Base-by-base conservation (phyloP, 2,797 vertebrate species). In the Poeciliopsis gracilis region DNA sequence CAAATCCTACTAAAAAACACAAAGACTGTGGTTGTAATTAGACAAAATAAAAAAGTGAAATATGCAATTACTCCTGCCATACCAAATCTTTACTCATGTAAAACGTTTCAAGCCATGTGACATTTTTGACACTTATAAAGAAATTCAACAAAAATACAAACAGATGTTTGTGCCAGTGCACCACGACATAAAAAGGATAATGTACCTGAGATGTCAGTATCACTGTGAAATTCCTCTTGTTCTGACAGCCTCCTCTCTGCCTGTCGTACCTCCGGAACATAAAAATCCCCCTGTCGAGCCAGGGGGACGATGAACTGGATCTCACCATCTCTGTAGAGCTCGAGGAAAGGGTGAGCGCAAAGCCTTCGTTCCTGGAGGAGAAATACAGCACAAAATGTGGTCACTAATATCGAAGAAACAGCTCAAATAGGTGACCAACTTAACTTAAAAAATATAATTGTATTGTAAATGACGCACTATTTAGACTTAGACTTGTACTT, bases 271-370 rank as follows among this genome's bases (percentile, higher is more conserved):
- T 99, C 97, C 3, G 97, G 98, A 80, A 99, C 96, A 0, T 98
- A 98, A 92, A 99, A 99, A 88, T 98, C 97, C 49, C 95, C 96
- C 91, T 98, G 98, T 5, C 96, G 96, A 28, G 97, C 96, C 77
- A 99, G 94, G 0, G 97, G 98, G 70, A 94, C 96, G 92, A 99
- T 94, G 49, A 97, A 98, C 83, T 97, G 95, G 92, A 99, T 98
- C 88, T 93, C 88, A 75, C 95, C 95, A 12, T 93, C 95, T 82
- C 94, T 96, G 94, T 98, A 97, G 95, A 99, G 97, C 95, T 99
- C 97, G 0, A 99, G 92, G 80, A 97, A 96, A 1, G 98, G 97
- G 86, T 98, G 97, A 59, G 96, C 97, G 38, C 97, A 97, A 16
- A 99, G 95, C 87, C 97, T 96, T 84, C 97, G 96, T 77, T 97